phyloP scores from a whole-genome alignment of 1,140 invertebrate genomes.

The Temnothorax curvispinosus region DNA sequence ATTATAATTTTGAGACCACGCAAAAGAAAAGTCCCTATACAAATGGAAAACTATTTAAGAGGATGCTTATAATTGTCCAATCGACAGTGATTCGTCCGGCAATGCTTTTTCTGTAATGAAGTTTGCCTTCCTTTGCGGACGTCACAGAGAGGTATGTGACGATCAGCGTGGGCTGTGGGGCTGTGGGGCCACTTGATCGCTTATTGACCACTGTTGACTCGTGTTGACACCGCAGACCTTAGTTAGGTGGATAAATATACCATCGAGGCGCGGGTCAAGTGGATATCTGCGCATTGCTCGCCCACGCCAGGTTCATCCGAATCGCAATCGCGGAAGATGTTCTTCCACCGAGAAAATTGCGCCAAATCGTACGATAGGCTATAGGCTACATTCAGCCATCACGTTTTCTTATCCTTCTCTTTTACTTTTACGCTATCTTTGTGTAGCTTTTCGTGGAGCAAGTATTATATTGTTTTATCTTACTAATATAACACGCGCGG shows the following conservation, averaged over 20 bases:
- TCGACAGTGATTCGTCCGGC: not conserved
- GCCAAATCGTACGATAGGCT: not conserved
- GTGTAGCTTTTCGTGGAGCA: too few species aligned
- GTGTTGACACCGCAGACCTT: slow-evolving; percentile 86
- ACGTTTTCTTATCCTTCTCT: not conserved
- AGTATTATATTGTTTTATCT: too few species aligned
- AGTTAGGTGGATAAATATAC: slow-evolving; percentile 84
- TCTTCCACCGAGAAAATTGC: not conserved
- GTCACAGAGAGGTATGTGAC: slow-evolving; percentile 56
- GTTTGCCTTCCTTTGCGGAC: too few species aligned
- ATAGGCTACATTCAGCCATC: not conserved
- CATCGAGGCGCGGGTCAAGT: slow-evolving; percentile 83
- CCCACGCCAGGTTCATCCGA: slow-evolving; percentile 80
- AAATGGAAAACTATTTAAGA: not conserved
- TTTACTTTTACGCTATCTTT: not conserved
- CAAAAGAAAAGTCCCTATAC: not conserved
- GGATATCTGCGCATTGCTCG: slow-evolving; percentile 81
- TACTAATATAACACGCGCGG: too few species aligned
- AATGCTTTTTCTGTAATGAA: slow-evolving; percentile 22
- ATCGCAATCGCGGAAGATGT: slow-evolving; percentile 48
- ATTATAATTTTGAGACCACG: not conserved
- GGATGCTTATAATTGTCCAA: too few species aligned
- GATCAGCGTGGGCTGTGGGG: slow-evolving; percentile 83
- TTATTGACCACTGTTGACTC: slow-evolving; percentile 86
- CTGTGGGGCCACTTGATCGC: slow-evolving; percentile 83